phyloP scores from a whole-genome alignment of 1,140 invertebrate genomes.

The Aphaenogaster floridana region DNA sequence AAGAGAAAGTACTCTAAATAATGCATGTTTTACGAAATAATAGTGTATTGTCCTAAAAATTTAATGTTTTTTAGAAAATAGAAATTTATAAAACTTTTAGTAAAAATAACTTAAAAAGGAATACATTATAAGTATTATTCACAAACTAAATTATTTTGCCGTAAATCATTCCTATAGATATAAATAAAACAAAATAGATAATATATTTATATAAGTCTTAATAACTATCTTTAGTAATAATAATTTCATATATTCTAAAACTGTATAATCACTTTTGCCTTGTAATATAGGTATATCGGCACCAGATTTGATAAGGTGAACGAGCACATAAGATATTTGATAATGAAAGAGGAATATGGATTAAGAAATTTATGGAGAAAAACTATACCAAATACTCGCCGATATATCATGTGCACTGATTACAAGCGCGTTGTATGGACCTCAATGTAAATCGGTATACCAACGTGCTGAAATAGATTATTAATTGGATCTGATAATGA shows the following conservation, averaged over 20 bases:
- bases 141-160: neutral
- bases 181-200: neutral
- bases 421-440: conserved; percentile 26
- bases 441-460: conserved; percentile 26
- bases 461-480: neutral
- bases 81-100: neutral
- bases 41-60: neutral
- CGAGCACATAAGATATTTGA: conserved; percentile 6
- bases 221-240: neutral
- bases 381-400: neutral
- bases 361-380: neutral
- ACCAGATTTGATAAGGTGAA: conserved; percentile 39
- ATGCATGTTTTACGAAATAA: neutral
- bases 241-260: neutral
- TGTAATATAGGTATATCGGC: conserved; percentile 16
- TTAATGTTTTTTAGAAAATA: neutral
- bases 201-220: neutral
- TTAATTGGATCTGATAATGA: neutral
- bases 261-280: neutral
- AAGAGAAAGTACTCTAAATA: neutral
- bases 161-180: neutral
- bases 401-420: conserved; percentile 1
- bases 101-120: neutral
- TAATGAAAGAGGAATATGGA: neutral
- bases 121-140: neutral